These are phyloP conservation scores for Calephelis virginiensis DNA, from an alignment of 1,140 invertebrate genomes.

Conservation along the genomic window DNA sequence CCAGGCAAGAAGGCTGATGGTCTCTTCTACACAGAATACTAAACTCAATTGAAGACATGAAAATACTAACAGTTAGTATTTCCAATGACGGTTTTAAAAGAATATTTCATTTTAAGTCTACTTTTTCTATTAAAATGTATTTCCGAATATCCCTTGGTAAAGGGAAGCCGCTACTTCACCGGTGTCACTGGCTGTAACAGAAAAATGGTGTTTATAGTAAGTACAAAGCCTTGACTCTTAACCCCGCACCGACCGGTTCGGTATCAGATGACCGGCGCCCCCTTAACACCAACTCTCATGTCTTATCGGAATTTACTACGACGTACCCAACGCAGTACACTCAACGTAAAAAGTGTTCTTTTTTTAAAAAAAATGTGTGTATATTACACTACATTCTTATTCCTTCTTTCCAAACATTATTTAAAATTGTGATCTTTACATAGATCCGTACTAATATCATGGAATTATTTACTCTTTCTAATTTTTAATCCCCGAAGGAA, in stretches of 20 bases:
- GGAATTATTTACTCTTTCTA: too few relatives aligned
- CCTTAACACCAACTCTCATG: conserved; percentile 16
- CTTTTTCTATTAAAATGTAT: not conserved
- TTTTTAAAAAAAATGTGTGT: not conserved
- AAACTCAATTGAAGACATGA: too few relatives aligned
- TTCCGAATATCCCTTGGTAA: not conserved
- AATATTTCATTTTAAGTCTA: too few relatives aligned
- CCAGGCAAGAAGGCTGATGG: too few relatives aligned
- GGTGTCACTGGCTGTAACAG: conserved; percentile 15
- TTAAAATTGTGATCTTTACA: too few relatives aligned
- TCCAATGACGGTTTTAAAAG: too few relatives aligned
- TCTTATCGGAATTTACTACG: conserved; percentile 26
- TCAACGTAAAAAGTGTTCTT: not conserved
- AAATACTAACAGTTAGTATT: too few relatives aligned
- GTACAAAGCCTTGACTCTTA: conserved; percentile 24
- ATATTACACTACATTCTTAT: too few relatives aligned
- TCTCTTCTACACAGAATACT: too few relatives aligned
- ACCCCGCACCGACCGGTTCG: conserved; percentile 24
- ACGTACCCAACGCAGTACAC: conserved; percentile 4
- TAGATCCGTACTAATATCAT: too few relatives aligned
- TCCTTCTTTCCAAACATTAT: too few relatives aligned
- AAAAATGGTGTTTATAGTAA: conserved; percentile 28
- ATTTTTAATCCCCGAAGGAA: too few relatives aligned
- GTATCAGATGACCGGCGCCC: conserved; percentile 25
- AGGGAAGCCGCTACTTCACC: not conserved